Evolutionary conservation across 2,113 vertebrate genomes (phyloP), one percentile per base, ranked within the genome.

Genomic region (Thunnus maccoyii): DNA sequence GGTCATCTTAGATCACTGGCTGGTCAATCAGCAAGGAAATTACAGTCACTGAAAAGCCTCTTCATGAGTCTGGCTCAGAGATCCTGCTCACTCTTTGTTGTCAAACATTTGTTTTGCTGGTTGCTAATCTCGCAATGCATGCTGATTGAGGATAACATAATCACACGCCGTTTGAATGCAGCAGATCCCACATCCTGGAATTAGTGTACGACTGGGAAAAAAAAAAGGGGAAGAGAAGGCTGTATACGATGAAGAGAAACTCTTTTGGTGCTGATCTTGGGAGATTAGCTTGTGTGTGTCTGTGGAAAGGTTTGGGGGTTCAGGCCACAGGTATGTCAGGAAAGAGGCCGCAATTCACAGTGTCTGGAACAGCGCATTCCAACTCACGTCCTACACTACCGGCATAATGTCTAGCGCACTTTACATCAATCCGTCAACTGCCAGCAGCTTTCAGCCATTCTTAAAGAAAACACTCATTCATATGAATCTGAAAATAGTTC

Each of bases 281-380:
- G 80, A 93, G 86, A 92, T 90, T 87, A 90, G 74, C 52, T 78
- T 83, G 83, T 87, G 76, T 87, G 82, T 73, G 87, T 92, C 88
- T 94, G 91, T 91, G 89, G 89, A 94, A 91, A 84, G 90, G 90
- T 92, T 94, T 93, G 90, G 87, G 82, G 87, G 90, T 88, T 88
- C 91, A 92, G 91, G 92, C 93, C 94, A 93, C 93, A 94, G 94
- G 91, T 92, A 94, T 94, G 90, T 92, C 91, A 92, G 94, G 86
- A 92, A 94, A 85, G 80, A 92, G 90, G 88, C 89, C 86, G 82
- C 88, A 94, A 92, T 93, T 93, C 88, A 90, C 81, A 85, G 87
- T 20, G 90, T 94, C 92, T 94, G 86, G 80, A 88, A 81, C 75
- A 60, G 84, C n/a, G 73, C 72, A 69, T 88, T 92, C 93, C 90